Conservation (phyloP, 2,113 vertebrate species). For the Pao palembangensis region DNA sequence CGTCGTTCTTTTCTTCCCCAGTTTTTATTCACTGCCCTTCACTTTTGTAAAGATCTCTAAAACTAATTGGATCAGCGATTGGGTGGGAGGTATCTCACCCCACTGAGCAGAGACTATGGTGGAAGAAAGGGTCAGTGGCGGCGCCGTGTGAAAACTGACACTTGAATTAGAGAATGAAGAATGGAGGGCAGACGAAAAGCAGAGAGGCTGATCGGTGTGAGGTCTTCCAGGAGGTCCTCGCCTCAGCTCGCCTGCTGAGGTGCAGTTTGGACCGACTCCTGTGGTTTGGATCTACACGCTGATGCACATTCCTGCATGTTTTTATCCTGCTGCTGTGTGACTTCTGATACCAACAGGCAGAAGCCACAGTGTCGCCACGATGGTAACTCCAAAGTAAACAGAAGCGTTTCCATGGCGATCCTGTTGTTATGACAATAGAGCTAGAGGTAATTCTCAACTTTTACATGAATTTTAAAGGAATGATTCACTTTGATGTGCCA, state of each 20-base stretch:
- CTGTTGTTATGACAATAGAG: too few species aligned
- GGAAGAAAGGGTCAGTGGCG: slow-evolving; percentile 51
- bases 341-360: too few species aligned
- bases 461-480: too few species aligned
- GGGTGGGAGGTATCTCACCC: slow-evolving; percentile 57
- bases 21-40: slow-evolving; percentile 56
- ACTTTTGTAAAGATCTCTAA: slow-evolving; percentile 43
- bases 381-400: too few species aligned
- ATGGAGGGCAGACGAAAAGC: slow-evolving; percentile 34
- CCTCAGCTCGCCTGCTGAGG: slow-evolving; percentile 23
- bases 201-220: slow-evolving; percentile 56
- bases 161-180: slow-evolving; percentile 71
- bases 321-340: background rate
- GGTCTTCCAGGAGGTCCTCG: slow-evolving; percentile 57
- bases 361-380: too few species aligned
- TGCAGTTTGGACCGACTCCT: slow-evolving; percentile 21
- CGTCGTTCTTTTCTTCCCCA: slow-evolving; percentile 54
- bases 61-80: slow-evolving; percentile 73
- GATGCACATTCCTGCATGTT: slow-evolving; percentile 8
- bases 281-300: slow-evolving; percentile 5
- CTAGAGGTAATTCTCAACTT: too few species aligned
- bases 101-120: slow-evolving; percentile 51
- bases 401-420: too few species aligned
- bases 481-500: too few species aligned
- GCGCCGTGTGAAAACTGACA: slow-evolving; percentile 62